Percentiles rank a stretch among this genome's conserved stretches.
Conservation (phyloP, 2,113 vertebrate genomes). For the Acanthisitta chloris region DNA sequence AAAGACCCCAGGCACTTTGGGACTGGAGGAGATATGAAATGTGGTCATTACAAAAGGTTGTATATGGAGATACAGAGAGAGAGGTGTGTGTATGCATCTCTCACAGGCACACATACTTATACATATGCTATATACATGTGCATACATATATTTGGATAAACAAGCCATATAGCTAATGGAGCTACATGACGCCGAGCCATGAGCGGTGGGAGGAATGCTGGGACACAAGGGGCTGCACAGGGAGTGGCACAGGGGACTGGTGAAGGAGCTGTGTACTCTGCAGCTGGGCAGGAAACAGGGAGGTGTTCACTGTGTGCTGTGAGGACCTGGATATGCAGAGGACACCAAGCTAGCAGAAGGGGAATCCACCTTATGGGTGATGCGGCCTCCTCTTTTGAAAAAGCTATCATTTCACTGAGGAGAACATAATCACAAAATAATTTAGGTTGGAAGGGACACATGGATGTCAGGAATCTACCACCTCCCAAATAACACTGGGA, state of each 20-base stretch:
- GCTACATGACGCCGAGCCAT: accelerated
- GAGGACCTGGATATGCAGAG: neutral
- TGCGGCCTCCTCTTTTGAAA: neutral
- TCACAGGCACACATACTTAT: accelerated
- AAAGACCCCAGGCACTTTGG: neutral
- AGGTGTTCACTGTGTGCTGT: neutral
- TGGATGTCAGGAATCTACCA: neutral
- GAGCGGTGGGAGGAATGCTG: accelerated
- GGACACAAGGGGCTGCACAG: accelerated
- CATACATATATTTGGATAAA: too few relatives aligned
- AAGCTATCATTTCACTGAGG: neutral
- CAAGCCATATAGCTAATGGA: accelerated
- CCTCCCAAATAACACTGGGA: accelerated
- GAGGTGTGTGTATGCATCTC: neutral
- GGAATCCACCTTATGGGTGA: too few relatives aligned
- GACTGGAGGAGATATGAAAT: neutral
- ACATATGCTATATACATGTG: accelerated
- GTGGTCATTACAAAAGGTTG: neutral
- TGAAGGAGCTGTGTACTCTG: neutral
- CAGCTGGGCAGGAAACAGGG: neutral
- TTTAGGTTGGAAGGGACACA: neutral
- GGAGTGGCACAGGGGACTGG: too few relatives aligned
- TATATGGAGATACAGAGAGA: accelerated
- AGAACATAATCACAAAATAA: neutral
- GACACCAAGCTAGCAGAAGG: accelerated